Conservation (phyloP, 2,113 vertebrate species). For the Oncorhynchus keta region DNA sequence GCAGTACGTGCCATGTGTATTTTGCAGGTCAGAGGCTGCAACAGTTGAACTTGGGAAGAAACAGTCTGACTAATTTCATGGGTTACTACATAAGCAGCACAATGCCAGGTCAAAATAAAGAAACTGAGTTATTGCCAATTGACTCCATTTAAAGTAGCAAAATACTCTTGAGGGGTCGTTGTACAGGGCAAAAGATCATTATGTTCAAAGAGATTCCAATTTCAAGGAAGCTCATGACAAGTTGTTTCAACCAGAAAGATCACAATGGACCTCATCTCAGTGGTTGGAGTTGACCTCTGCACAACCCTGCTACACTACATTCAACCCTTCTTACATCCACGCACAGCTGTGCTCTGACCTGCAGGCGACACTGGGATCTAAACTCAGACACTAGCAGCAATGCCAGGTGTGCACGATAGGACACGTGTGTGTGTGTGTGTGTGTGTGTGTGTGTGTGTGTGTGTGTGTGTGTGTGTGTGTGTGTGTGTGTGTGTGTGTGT, state of each 20-base stretch:
- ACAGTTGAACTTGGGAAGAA: background rate
- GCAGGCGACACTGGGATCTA: background rate
- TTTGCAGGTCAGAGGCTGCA: background rate
- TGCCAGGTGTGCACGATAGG: too few relatives aligned
- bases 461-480: too few relatives aligned
- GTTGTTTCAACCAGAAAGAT: background rate
- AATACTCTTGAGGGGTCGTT: background rate
- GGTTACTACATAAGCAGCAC: background rate
- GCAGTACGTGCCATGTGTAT: background rate
- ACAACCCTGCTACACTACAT: background rate
- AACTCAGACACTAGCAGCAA: background rate
- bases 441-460: too few relatives aligned
- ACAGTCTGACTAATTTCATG: background rate
- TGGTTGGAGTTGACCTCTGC: background rate
- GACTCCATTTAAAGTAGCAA: background rate
- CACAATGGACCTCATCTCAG: background rate
- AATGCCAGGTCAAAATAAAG: background rate
- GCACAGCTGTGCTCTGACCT: background rate
- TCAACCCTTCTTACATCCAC: background rate
- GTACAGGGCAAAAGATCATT: background rate
- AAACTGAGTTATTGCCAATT: background rate
- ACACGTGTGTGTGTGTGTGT: too few relatives aligned
- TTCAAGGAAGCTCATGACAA: background rate
- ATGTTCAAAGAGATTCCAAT: background rate
- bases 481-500: too few relatives aligned